These are phyloP conservation scores for Anser cygnoides DNA, from an alignment of 2,113 vertebrate species.

Conservation along the genomic window DNA sequence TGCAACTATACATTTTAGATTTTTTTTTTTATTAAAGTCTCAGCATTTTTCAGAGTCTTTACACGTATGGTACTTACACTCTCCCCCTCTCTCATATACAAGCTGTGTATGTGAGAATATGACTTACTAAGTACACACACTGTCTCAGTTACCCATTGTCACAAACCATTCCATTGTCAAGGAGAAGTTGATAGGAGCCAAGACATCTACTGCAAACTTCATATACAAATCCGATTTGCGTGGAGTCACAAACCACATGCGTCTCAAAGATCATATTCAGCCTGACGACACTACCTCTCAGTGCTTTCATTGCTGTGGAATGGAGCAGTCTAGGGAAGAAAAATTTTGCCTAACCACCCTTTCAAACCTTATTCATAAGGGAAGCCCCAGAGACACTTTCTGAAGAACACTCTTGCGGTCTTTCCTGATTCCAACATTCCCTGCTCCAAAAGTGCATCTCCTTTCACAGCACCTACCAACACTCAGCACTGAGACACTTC, in stretches of 20 bases:
- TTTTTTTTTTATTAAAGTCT: neutral
- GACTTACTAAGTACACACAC: neutral
- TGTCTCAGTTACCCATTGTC: no score
- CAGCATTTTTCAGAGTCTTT: neutral
- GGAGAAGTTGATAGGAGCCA: no score
- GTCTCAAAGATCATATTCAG: neutral
- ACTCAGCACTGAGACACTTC: neutral
- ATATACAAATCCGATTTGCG: neutral
- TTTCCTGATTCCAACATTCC: neutral
- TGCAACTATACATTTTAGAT: neutral
- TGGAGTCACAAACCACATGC: neutral
- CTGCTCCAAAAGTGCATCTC: neutral
- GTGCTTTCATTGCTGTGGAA: neutral
- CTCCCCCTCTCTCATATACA: neutral
- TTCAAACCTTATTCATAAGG: neutral
- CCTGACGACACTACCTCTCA: neutral
- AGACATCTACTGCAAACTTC: neutral
- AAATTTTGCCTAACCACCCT: neutral
- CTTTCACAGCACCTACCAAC: neutral
- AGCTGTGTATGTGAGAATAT: rapidly evolving
- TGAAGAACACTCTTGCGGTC: neutral
- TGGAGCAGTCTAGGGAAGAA: neutral
- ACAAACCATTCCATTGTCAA: neutral
- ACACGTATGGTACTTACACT: neutral
- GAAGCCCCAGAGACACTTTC: neutral